phyloP scores from a whole-genome alignment of 2,888 invertebrate species.

The Cyrtodaria siliqua region DNA sequence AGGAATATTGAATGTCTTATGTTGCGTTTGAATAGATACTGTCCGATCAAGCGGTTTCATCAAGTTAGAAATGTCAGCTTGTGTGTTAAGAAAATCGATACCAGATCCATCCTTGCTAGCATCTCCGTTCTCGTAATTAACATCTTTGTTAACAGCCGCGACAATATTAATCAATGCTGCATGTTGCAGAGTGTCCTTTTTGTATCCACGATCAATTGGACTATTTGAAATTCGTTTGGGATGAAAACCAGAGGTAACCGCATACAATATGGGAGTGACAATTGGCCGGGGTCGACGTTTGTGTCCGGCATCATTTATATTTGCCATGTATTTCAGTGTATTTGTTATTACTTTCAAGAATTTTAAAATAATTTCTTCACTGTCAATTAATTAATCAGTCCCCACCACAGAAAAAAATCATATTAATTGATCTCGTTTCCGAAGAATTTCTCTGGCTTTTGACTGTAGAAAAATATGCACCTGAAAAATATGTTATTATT shows the following conservation, averaged over 20 bases:
- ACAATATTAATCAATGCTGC: constrained; percentile 76
- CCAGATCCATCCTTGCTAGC: constrained; percentile 16
- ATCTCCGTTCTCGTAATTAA: constrained; percentile 13
- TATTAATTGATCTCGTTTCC: too few species aligned
- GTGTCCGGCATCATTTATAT: too few species aligned
- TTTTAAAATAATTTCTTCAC: too few species aligned
- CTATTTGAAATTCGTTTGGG: constrained; percentile 16
- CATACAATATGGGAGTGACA: neutral
- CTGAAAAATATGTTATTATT: too few species aligned
- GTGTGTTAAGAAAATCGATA: constrained; percentile 41
- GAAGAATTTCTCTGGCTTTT: too few species aligned
- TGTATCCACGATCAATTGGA: constrained; percentile 9
- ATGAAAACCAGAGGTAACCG: constrained; percentile 25
- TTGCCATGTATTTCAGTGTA: too few species aligned
- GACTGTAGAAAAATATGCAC: too few species aligned
- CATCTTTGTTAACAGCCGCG: constrained; percentile 72
- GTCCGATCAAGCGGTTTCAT: constrained; percentile 55
- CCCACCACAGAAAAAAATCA: too few species aligned
- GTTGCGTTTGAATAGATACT: constrained; percentile 64
- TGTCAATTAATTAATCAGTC: too few species aligned
- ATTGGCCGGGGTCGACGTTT: neutral
- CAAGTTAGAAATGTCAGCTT: constrained; percentile 59
- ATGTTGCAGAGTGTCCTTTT: constrained; percentile 68
- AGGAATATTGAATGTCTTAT: constrained; percentile 53
- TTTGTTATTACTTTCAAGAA: too few species aligned